These are phyloP conservation scores for Trachelipus rathkii DNA, from an alignment of 1,140 invertebrate species.

Conservation along the genomic window DNA sequence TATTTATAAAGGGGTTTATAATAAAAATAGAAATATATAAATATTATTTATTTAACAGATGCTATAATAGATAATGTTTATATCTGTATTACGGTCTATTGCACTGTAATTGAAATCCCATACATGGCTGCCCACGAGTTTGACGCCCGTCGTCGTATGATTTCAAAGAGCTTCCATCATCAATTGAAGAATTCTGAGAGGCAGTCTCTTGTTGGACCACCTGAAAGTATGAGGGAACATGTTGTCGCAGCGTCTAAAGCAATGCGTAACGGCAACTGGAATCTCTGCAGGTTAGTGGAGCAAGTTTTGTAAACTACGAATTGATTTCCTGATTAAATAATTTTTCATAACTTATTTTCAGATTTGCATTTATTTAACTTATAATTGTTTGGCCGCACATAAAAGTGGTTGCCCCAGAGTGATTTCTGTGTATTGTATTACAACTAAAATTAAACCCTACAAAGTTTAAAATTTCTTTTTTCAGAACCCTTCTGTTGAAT, in stretches of 20 bases:
- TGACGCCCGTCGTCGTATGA: conserved; percentile 92
- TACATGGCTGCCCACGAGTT: conserved; percentile 98
- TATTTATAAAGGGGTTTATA: too few species aligned
- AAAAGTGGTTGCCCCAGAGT: too few species aligned
- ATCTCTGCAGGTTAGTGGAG: conserved; percentile 60
- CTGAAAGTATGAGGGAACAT: conserved; percentile 98
- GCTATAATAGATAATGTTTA: conserved; percentile 98
- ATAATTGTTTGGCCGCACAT: too few species aligned
- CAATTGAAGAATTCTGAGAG: conserved; percentile 92
- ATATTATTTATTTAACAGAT: conserved; percentile 52
- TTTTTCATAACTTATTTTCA: too few species aligned
- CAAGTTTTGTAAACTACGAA: too few species aligned
- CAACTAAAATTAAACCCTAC: too few species aligned
- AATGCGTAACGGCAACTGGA: conserved; percentile 98
- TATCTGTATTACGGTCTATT: conserved; percentile 95
- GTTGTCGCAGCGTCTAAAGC: conserved; percentile 97
- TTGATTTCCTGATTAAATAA: too few species aligned
- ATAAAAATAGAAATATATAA: too few species aligned
- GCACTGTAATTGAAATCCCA: conserved; percentile 96
- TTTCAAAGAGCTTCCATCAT: conserved; percentile 98
- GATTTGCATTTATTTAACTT: too few species aligned
- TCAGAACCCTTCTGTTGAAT: conserved; percentile 90
- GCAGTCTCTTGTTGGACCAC: conserved; percentile 92
- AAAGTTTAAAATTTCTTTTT: conserved; percentile 1
- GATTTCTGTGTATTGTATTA: too few species aligned